These are phyloP conservation scores for Nomada fucata DNA, from an alignment of 2,888 invertebrate genomes.

Conservation along the genomic window DNA sequence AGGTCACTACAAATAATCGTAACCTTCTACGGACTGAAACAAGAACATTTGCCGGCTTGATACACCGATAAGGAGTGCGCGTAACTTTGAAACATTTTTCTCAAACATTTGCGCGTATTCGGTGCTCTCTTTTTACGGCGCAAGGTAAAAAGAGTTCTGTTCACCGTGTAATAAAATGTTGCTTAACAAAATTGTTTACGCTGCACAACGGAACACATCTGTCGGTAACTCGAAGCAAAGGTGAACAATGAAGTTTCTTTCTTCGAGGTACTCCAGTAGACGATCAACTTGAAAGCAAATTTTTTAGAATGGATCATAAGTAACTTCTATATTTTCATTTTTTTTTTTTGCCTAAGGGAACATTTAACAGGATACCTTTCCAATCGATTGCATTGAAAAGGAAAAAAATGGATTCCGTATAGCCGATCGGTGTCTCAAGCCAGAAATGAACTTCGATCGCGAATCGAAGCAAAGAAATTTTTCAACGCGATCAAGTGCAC, in stretches of 20 bases:
- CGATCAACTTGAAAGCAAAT: no score
- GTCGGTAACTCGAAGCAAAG: no score
- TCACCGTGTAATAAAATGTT: neutral
- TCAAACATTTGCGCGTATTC: neutral
- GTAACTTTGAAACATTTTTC: neutral
- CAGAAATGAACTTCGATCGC: constrained; percentile 14
- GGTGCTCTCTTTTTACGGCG: neutral
- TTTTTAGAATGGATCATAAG: no score
- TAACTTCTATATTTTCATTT: no score
- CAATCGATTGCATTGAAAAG: neutral
- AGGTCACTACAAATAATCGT: constrained; percentile 27
- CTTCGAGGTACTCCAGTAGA: no score
- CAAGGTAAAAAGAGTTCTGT: neutral
- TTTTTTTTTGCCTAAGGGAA: no score
- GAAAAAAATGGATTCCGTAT: neutral
- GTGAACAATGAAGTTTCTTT: no score
- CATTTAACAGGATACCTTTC: no score
- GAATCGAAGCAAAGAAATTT: no score
- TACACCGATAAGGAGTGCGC: constrained; percentile 1
- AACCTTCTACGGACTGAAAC: constrained; percentile 35
- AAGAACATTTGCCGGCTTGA: constrained; percentile 27
- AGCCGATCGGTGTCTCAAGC: neutral
- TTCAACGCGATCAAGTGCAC: constrained; percentile 14
- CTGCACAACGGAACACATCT: no score
- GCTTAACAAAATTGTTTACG: neutral